Percentiles rank a stretch among this genome's conserved stretches.
Conservation (phyloP, 2,113 vertebrate genomes). For the Gnathonemus echidnorhynchus region DNA sequence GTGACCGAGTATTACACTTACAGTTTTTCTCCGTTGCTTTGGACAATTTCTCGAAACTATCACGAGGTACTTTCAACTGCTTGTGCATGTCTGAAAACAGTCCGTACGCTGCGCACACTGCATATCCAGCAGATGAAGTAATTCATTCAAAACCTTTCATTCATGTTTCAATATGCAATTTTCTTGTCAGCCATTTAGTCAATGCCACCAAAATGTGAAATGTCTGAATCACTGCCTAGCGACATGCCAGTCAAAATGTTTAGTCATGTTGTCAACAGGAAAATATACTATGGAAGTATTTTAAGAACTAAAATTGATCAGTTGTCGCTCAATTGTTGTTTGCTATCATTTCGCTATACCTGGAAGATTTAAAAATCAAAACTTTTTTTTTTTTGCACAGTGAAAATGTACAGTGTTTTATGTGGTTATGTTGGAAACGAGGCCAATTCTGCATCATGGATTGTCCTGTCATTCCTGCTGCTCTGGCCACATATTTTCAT, state of each 20-base stretch:
- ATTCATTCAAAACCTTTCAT: background rate
- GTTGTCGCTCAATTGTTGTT: background rate
- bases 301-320: background rate
- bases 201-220: background rate
- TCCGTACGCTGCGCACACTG: background rate
- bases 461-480: background rate
- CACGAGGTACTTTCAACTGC: background rate
- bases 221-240: background rate
- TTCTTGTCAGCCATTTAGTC: background rate
- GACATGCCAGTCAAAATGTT: background rate
- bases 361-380: background rate
- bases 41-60: background rate
- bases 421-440: background rate
- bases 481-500: background rate
- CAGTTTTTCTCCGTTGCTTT: background rate
- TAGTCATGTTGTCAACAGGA: background rate
- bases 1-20: background rate
- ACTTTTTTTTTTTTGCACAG: background rate
- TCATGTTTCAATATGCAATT: background rate
- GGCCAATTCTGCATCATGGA: background rate
- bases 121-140: background rate
- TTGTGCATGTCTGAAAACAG: background rate
- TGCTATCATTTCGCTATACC: background rate
- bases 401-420: background rate
- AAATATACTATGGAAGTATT: background rate